Percentiles rank a stretch among this genome's conserved stretches.
These are phyloP conservation scores for Girardinichthys multiradiatus DNA, from an alignment of 2,113 vertebrate species.

Conservation along the genomic window DNA sequence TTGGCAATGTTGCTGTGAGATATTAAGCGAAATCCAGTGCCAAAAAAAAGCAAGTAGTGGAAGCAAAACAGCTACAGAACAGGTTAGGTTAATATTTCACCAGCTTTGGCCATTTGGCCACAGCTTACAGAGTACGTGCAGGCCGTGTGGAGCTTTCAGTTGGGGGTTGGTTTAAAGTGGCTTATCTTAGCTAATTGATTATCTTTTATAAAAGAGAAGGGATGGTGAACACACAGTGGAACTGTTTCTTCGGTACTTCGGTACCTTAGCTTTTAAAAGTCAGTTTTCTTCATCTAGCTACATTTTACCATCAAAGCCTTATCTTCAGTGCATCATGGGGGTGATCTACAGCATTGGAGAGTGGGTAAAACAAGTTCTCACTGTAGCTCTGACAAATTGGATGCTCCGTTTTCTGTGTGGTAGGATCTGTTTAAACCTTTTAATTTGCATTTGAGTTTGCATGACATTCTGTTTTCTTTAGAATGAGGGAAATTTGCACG, in stretches of 20 bases:
- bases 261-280: slow-evolving; percentile 26
- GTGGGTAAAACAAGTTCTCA: slow-evolving; percentile 75
- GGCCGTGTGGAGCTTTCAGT: slow-evolving; percentile 8
- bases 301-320: slow-evolving; percentile 4
- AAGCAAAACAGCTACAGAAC: background rate
- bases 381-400: too few species aligned
- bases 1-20: too few species aligned
- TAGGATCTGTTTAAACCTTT: background rate
- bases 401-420: too few species aligned
- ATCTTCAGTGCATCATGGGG: slow-evolving; percentile 73
- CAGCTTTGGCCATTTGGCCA: slow-evolving; percentile 54
- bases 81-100: slow-evolving; percentile 73
- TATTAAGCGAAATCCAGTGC: too few species aligned
- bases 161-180: slow-evolving; percentile 54
- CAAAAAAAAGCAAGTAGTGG: too few species aligned
- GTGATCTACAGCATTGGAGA: slow-evolving; percentile 79
- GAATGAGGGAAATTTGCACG: background rate
- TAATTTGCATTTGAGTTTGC: background rate
- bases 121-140: slow-evolving; percentile 22
- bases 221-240: slow-evolving; percentile 36
- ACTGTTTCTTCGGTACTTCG: slow-evolving; percentile 38
- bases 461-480: background rate
- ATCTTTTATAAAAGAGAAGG: slow-evolving; percentile 58
- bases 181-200: slow-evolving; percentile 60
- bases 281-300: slow-evolving; percentile 1